Base-by-base conservation (phyloP, 1,140 invertebrate genomes). In the Drosophila mauritiana region DNA sequence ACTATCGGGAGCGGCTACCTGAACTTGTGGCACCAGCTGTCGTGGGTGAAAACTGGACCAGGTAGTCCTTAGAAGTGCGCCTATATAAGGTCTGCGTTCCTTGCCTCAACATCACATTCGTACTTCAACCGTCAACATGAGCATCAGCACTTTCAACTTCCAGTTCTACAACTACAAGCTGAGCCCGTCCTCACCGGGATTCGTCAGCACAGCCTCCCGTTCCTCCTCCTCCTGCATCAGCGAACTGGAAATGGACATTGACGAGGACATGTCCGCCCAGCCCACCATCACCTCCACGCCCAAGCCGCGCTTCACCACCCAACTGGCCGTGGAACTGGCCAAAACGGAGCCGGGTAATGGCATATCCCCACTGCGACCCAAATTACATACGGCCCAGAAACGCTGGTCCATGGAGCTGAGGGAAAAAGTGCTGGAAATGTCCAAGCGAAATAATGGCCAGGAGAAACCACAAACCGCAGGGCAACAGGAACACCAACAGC, bases 161-260 rank as follows among this genome's bases (percentile, higher is more conserved):
- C 75, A 91, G 39, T 91, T 91, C 53, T 91, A 91, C 64, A 89
- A 89, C 57, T 89, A 85, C 78, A 91, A 91, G 36, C 52, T 89
- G 48, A 74, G 42, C n/a, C 61, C 64, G 5, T 37, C n/a, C 3
- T 68, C 64, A 3, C 61, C 64, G 4, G 27, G 25, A 17, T 63
- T 34, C 7, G 54, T 17, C 12, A 63, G 59, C 34, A 11, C 54
- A 8, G 49, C 52, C n/a, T 72, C 68, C 43, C 68, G 43, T 11
- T 57, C 65, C 7, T 57, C 53, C 11, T 70, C 49, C 2, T 72
- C 76, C 2, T 78, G 64, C 25, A 57, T 89, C 64, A 90, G 85
- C 22, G 84, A 89, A 53, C 80, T 90, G 31, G 85, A 89, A 90
- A 89, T 89, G 84, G 84, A 89, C 85, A 89, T 89, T 73, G 84